A percentile compares a stretch with the other conserved stretches of the same genome.
Conservation (phyloP, 1,140 invertebrate species). For the Popillia japonica region DNA sequence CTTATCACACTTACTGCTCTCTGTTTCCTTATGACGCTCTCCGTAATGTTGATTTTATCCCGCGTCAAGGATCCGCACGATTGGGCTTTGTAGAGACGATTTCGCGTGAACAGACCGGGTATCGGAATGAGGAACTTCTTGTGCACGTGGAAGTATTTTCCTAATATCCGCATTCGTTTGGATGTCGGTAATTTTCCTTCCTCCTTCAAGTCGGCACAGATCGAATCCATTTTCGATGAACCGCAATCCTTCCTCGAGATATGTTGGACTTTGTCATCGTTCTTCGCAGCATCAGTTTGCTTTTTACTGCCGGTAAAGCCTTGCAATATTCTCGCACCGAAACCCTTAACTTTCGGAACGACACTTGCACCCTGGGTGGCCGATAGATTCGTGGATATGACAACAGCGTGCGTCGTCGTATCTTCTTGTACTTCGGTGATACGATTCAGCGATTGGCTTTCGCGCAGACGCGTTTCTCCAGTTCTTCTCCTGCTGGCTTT, state of each 20-base stretch:
- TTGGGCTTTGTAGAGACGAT: constrained; percentile 67
- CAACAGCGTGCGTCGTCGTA: constrained; percentile 49
- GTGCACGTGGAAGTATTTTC: constrained; percentile 72
- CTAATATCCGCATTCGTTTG: constrained; percentile 69
- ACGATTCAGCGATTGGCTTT: constrained; percentile 82
- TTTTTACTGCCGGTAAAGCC: constrained; percentile 44
- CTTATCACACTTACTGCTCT: constrained; percentile 58
- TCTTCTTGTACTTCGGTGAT: constrained; percentile 81
- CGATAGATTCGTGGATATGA: constrained; percentile 51
- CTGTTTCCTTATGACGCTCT: constrained; percentile 46
- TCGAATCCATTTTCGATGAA: constrained; percentile 47
- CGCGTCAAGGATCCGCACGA: constrained; percentile 67
- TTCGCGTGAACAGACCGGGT: constrained; percentile 65
- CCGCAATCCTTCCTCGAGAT: constrained; percentile 47
- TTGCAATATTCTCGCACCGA: constrained; percentile 62
- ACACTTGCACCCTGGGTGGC: constrained; percentile 51
- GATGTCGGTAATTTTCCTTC: constrained; percentile 57
- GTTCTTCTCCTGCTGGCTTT: constrained; percentile 67
- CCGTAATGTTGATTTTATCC: constrained; percentile 59
- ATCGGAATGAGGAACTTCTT: constrained; percentile 67
- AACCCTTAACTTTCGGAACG: constrained; percentile 60
- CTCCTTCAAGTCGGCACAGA: constrained; percentile 56
- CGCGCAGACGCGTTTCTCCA: constrained; percentile 74
- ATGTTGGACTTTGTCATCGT: constrained; percentile 41
- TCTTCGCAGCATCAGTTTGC: constrained; percentile 29